Evolutionary conservation across 2,113 vertebrate genomes (phyloP), one percentile per base, ranked within the genome.

Genomic region (Rhinoderma darwinii): DNA sequence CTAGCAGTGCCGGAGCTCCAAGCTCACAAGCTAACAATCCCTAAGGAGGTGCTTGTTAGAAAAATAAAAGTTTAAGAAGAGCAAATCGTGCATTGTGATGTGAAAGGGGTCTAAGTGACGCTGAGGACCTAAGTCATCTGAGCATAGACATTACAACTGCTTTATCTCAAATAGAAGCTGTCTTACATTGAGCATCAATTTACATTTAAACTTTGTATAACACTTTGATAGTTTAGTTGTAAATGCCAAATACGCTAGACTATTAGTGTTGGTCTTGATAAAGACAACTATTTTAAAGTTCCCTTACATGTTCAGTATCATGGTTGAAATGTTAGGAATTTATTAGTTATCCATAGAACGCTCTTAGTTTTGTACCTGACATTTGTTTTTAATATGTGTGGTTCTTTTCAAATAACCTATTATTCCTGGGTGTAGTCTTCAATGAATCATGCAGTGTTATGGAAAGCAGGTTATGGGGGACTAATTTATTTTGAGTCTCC

Each of bases 341-440:
- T 66, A 43, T 43, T 82, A 63, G 15, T 32, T 43, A 37, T 41
- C 25, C 41, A 47, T 75, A 27, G 27, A 41, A 27, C 32, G 51
- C 39, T 84, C 32, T 37, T 56, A 59, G 63, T 5, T 74, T 84
- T 39, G 50, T 80, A 80, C 77, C 77, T 79, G 35, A 84, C 83
- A 84, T 84, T 84, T 84, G 83, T 84, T 84, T 84, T 74, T 76
- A 75, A 84, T 84, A 75, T 84, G 35, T 75, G 18, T 76, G 51
- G 51, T 56, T 59, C 22, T 84, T 54, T 25, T 74, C 51, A 44
- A 75, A 43, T 41, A 44, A 84, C 39, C n/a, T 12, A 59, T 74
- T 84, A 76, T 59, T 75, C 27, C 37, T 84, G 72, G 83, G 83
- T 84, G 83, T 84, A 75, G 72, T 35, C 72, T 44, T 76, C 56